phyloP scores from a whole-genome alignment of 2,797 vertebrate genomes.

The Chiroxiphia lanceolata region DNA sequence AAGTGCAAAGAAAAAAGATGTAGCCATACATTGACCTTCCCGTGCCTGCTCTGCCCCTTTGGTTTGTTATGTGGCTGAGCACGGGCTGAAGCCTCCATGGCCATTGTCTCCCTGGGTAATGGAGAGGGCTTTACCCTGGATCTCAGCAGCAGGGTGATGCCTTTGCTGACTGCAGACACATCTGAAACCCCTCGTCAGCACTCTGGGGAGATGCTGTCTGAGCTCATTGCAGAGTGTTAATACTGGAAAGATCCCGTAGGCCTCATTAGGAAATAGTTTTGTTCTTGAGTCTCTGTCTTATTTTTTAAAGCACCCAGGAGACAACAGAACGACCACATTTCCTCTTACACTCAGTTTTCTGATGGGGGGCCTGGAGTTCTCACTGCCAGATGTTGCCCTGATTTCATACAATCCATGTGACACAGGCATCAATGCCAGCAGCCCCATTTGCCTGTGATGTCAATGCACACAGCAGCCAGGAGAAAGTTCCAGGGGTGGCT shows the following conservation, averaged over 20 bases:
- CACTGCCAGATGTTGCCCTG: slow-evolving; percentile 48
- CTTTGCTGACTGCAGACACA: not conserved
- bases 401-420: not conserved
- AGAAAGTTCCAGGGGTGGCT: not conserved
- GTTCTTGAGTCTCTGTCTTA: not conserved
- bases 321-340: not conserved
- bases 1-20: not conserved
- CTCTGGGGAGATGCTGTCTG: slow-evolving; percentile 43
- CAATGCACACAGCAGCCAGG: not conserved
- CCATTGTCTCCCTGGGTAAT: not conserved
- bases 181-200: slow-evolving; percentile 8
- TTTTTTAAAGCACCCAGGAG: slow-evolving; percentile 32
- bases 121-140: not conserved
- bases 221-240: slow-evolving; percentile 8
- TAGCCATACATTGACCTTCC: not conserved
- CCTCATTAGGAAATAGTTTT: slow-evolving; percentile 49
- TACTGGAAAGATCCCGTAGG: slow-evolving; percentile 25
- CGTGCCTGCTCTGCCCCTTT: not conserved
- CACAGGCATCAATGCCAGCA: slow-evolving; percentile 3
- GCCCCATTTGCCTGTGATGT: not conserved
- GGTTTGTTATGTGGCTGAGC: not conserved
- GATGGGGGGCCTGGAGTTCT: not conserved
- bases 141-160: not conserved
- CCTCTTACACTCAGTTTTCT: not conserved
- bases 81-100: not conserved